Evolutionary conservation across 2,113 vertebrate genomes (phyloP).

Genomic region (Euleptes europaea): DNA sequence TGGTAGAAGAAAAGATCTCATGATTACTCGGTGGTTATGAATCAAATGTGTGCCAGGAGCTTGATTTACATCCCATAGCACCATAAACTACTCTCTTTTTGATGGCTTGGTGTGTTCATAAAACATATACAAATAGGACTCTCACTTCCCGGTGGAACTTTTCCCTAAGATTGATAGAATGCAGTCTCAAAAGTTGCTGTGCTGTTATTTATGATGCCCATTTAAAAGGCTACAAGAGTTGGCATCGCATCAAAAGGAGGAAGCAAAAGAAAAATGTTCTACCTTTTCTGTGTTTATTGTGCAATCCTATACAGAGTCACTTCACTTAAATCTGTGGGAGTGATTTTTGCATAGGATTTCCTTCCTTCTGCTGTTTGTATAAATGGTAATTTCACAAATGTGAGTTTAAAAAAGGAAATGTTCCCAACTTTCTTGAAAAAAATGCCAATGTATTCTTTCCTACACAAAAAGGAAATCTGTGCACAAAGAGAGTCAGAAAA

Average conservation of each 20-base stretch:
- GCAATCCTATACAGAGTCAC: too few relatives aligned
- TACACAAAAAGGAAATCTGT: neutral
- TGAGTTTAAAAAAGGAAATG: neutral
- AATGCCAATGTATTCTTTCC: neutral
- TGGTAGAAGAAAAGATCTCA: neutral
- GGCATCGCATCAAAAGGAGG: neutral
- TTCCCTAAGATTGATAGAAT: neutral
- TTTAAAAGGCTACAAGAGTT: neutral
- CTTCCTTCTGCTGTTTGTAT: neutral
- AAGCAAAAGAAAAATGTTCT: neutral
- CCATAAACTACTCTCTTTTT: neutral
- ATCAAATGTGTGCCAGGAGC: neutral
- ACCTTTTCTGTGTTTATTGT: neutral
- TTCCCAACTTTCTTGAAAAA: neutral
- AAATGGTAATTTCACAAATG: neutral
- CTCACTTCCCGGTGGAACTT: neutral
- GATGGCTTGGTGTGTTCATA: neutral
- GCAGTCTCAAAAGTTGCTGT: neutral
- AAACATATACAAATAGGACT: neutral
- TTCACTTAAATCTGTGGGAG: too few relatives aligned
- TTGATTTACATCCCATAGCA: neutral
- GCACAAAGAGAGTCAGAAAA: too few relatives aligned
- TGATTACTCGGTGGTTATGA: accelerated
- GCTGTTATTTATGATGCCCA: neutral
- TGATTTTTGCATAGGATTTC: too few relatives aligned